phyloP scores from a whole-genome alignment of 1,140 invertebrate genomes.

The Stegodyphus dumicola region DNA sequence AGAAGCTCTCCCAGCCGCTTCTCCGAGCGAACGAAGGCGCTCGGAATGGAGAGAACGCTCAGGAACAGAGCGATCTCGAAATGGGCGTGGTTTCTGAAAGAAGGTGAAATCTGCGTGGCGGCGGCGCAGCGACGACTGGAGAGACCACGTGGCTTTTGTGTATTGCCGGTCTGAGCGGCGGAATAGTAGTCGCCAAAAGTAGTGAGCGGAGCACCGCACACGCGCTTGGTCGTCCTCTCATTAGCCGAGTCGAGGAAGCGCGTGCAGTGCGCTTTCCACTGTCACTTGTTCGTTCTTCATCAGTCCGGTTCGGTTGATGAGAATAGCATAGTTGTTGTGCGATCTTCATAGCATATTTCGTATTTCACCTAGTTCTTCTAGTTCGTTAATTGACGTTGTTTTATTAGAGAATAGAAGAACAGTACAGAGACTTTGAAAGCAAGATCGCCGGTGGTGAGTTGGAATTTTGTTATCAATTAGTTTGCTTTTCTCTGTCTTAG shows the following conservation, averaged over 20 bases:
- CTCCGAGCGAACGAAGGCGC: neutral
- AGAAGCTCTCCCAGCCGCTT: neutral
- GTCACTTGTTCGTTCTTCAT: conserved; percentile 10
- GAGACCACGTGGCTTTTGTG: conserved; percentile 56
- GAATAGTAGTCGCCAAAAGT: conserved; percentile 36
- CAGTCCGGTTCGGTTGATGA: conserved; percentile 25
- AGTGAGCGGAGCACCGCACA: neutral
- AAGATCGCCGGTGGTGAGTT: conserved; percentile 45
- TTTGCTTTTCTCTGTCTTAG: too few species aligned
- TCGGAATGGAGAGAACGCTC: neutral
- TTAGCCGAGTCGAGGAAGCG: conserved; percentile 38
- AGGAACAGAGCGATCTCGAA: conserved; percentile 4
- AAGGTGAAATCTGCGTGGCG: neutral
- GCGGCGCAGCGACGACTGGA: conserved; percentile 13
- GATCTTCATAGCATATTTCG: neutral
- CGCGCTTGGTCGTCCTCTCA: conserved; percentile 21
- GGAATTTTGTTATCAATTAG: too few species aligned
- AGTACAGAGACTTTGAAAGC: conserved; percentile 2
- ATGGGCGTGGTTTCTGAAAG: neutral
- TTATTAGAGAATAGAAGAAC: conserved; percentile 8
- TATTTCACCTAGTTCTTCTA: neutral
- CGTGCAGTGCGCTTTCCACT: neutral
- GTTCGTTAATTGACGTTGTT: conserved; percentile 32
- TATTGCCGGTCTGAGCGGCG: conserved; percentile 8
- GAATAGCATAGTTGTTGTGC: conserved; percentile 2